phyloP scores from a whole-genome alignment of 1,140 invertebrate genomes.

The Drosophila auraria region DNA sequence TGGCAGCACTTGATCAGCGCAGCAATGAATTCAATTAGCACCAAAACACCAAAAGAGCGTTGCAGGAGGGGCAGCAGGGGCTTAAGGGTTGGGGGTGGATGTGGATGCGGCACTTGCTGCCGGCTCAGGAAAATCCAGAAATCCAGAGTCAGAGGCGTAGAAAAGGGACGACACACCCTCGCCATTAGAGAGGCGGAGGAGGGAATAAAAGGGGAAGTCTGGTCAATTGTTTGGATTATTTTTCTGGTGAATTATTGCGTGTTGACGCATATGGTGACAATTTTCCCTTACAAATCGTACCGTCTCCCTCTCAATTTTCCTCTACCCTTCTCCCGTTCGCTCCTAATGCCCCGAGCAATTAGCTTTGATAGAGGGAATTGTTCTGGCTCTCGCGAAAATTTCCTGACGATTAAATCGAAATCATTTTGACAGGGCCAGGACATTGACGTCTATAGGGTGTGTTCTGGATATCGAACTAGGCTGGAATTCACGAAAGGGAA shows the following conservation, averaged over 20 bases:
- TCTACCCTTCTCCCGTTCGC: not conserved
- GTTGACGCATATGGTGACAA: slow-evolving; percentile 85
- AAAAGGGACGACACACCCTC: slow-evolving; percentile 70
- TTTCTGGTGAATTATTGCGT: slow-evolving; percentile 85
- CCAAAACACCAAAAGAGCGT: slow-evolving; percentile 75
- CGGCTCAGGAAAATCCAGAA: slow-evolving; percentile 35
- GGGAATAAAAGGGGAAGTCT: slow-evolving; percentile 48
- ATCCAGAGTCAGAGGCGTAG: slow-evolving; percentile 23
- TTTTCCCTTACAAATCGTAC: slow-evolving; percentile 63
- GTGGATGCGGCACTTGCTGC: slow-evolving; percentile 65
- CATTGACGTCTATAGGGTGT: slow-evolving; percentile 26
- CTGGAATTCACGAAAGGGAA: not conserved
- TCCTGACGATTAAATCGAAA: slow-evolving; percentile 83
- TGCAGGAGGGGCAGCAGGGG: slow-evolving; percentile 19
- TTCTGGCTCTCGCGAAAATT: slow-evolving; percentile 66
- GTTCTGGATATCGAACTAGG: not conserved
- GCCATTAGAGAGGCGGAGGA: slow-evolving; percentile 57
- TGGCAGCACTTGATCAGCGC: slow-evolving; percentile 83
- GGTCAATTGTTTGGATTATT: slow-evolving; percentile 85
- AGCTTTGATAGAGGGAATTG: slow-evolving; percentile 76
- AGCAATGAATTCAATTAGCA: slow-evolving; percentile 84
- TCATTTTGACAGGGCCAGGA: slow-evolving; percentile 60
- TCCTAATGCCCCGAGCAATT: slow-evolving; percentile 66
- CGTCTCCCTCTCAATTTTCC: slow-evolving; percentile 16
- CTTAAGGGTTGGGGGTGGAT: slow-evolving; percentile 7